A percentile compares a stretch with the other conserved stretches of the same genome.
These are phyloP conservation scores for Heliopora coerulea DNA, from an alignment of 92 coral and sea anemone species.

Conservation along the genomic window DNA sequence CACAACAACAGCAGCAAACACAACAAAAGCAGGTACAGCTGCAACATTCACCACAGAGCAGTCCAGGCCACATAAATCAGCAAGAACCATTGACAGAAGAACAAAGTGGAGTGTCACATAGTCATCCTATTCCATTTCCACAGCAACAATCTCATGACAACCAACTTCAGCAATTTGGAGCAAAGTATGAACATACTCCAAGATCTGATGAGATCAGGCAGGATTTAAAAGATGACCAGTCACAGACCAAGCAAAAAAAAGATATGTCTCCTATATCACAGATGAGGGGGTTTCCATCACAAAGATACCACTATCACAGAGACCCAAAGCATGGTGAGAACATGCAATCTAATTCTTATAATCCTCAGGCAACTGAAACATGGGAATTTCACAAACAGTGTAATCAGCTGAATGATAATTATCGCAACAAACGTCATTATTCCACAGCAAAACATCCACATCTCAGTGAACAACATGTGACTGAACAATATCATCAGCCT, in stretches of 20 bases:
- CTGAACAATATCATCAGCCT: no score
- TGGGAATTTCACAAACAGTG: not conserved
- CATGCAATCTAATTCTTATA: not conserved
- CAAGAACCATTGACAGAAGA: no score
- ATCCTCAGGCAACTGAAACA: not conserved
- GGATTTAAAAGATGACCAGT: no score
- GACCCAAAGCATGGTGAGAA: not conserved
- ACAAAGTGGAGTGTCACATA: no score
- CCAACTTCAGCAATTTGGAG: no score
- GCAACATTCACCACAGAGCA: not conserved
- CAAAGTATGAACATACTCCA: no score
- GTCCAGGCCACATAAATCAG: not conserved
- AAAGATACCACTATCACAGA: not conserved
- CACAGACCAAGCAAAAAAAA: not conserved
- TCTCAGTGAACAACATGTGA: not conserved
- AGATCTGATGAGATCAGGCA: no score
- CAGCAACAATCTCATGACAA: no score
- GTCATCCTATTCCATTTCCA: no score
- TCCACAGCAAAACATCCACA: not conserved
- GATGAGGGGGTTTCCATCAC: not conserved
- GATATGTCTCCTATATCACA: not conserved
- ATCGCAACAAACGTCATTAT: not conserved
- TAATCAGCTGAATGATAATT: not conserved
- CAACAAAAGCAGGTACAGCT: not conserved
- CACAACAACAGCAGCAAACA: constrained; percentile 10